Conservation (phyloP, 1,140 invertebrate species). For the Dermatophagoides farinae region DNA sequence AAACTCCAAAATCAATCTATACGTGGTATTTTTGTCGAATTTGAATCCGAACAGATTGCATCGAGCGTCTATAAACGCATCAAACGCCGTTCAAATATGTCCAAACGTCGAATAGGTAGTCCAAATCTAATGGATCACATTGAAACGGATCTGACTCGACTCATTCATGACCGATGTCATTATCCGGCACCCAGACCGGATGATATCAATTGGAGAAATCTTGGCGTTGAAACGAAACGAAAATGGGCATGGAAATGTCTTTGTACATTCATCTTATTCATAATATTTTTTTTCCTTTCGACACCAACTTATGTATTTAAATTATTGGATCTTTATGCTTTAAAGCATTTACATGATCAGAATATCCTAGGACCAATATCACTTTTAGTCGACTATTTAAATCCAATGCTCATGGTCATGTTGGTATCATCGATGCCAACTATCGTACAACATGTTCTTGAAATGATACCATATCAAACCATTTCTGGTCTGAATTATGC, state of each 20-base stretch:
- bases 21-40: slow-evolving; percentile 74
- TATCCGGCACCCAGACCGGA: slow-evolving; percentile 54
- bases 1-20: slow-evolving; percentile 22
- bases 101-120: too few relatives aligned
- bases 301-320: slow-evolving; percentile 76
- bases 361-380: not conserved
- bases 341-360: not conserved
- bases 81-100: too few relatives aligned
- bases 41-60: slow-evolving; percentile 54
- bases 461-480: slow-evolving; percentile 73
- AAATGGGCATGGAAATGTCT: slow-evolving; percentile 71
- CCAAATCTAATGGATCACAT: too few relatives aligned
- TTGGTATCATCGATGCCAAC: slow-evolving; percentile 74
- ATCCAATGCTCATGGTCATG: slow-evolving; percentile 44
- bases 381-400: slow-evolving; percentile 27
- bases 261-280: slow-evolving; percentile 55
- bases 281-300: slow-evolving; percentile 74
- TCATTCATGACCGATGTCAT: too few relatives aligned
- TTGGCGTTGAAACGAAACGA: slow-evolving; percentile 53
- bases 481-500: slow-evolving; percentile 73
- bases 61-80: not conserved
- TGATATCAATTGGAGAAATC: slow-evolving; percentile 83
- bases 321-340: slow-evolving; percentile 36
- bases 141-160: too few relatives aligned
- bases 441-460: slow-evolving; percentile 69